Evolutionary conservation across 2,113 vertebrate species (phyloP), one percentile per base, ranked within the genome.

Genomic region (Machaerirhynchus nigripectus): DNA sequence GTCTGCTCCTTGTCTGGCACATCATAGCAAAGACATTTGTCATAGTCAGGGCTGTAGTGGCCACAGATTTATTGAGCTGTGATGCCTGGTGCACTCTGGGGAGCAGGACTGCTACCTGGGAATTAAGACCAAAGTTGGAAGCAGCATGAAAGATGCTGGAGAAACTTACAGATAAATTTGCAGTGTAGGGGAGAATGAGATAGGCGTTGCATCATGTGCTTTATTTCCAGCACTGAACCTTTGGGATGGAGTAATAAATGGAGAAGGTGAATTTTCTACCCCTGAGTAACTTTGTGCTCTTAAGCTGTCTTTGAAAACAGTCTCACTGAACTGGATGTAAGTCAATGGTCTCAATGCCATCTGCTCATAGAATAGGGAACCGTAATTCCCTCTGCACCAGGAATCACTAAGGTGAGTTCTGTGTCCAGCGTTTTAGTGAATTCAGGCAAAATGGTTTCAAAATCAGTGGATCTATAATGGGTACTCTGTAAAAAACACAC

Each of bases 11-110:
- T 89, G 65, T 88, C 87, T 87, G 69, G 65, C 9, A 1, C 2
- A 4, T 94, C 65, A 76, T 64, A 87, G 89, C 73, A 88, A 84
- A 96, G 82, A 77, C 49, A 63, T 87, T 93, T 92, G 68, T 94
- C 79, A 57, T 77, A 84, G 87, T 92, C 61, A 77, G 39, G 46
- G 82, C 57, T 83, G 37, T 80, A 84, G 73, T 71, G 57, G 61
- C 68, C 85, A 67, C 94, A 94, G 85, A 71, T 94, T 92, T 96
- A 93, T 87, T 84, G 90, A 92, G 70, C 87, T 95, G 65, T 92
- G 89, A 67, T 92, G 81, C 40, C 21, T 0, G 0, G 60, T 3
- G 26, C 33, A 39, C 78, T 86, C 39, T 65, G 57, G 53, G 50
- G n/a, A 93, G 61, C 67, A 26, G 14, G 69, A 59, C 46, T 88